Base-by-base conservation (phyloP, 2,797 vertebrate species). In the Pseudochaenichthys georgianus region DNA sequence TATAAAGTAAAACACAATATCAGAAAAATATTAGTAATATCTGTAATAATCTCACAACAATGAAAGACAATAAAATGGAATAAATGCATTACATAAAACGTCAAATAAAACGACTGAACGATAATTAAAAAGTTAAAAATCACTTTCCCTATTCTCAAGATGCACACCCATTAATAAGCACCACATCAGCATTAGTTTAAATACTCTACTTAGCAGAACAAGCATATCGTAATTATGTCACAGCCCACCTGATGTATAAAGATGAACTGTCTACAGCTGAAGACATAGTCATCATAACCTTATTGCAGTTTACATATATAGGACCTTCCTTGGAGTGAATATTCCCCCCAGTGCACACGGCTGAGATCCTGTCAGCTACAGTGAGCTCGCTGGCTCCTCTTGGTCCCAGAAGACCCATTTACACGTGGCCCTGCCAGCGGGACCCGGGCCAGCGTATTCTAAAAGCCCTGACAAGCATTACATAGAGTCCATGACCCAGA, bases 401-500 rank as follows among this genome's bases (percentile, higher is more conserved):
- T 76, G 77, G 86, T 88, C 91, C 84, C 70, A 80, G 69, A 81
- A 74, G 63, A 89, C 84, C 90, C 89, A 87, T 84, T 90, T 88
- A 85, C 70, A 89, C 80, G 73, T 82, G 81, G 75, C 62, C 73
- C 76, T 91, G 90, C 85, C 93, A 94, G 91, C 89, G 76, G 91
- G 93, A 90, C 84, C 85, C 21, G 45, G 70, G 84, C 88, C 91
- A 91, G 73, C 70, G 83, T 82, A 87, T 91, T 93, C 90, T 90
- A 89, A 87, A 80, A 80, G 66, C 77, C 75, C 70, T 93, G 90
- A 94, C 91, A 94, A 91, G 83, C 87, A 89, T 84, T 93, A 92
- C 94, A 93, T 91, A 83, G 89, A 92, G 81, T 87, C 89, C 82
- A 83, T 93, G 92, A 94, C 92, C 92, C 92, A 93, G 23, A 23